phyloP scores from a whole-genome alignment of 2,888 invertebrate species.

The Cephus pygmeus region DNA sequence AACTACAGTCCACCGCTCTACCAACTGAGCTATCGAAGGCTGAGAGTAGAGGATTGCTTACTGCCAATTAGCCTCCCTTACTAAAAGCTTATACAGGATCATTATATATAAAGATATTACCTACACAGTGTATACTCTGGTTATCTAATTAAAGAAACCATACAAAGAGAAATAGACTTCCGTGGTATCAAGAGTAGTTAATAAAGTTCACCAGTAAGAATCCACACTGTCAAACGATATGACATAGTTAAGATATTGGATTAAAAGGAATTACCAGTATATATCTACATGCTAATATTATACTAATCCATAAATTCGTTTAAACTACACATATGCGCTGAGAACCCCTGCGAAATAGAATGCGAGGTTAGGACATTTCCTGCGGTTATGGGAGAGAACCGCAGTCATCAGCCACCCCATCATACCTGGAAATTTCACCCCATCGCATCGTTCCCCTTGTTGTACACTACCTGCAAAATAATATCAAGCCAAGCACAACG shows the following conservation, averaged over 20 bases:
- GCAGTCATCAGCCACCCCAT: not conserved
- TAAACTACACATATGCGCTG: not conserved
- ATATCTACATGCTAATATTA: not conserved
- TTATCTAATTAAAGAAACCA: not conserved
- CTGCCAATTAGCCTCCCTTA: not conserved
- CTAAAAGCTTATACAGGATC: not conserved
- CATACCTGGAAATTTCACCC: not conserved
- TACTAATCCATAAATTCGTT: not conserved
- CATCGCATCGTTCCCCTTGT: not conserved
- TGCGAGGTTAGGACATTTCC: not conserved
- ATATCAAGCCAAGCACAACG: not conserved
- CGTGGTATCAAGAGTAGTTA: not conserved
- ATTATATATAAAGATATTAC: not conserved
- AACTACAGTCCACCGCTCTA: constrained; percentile 67
- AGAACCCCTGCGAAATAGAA: constrained; percentile 1
- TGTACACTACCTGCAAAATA: not conserved
- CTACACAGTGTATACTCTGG: not conserved
- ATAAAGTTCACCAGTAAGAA: not conserved
- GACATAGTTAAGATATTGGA: not conserved
- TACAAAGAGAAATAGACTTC: not conserved
- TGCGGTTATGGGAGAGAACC: not conserved
- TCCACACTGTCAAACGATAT: not conserved
- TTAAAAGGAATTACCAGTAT: not conserved
- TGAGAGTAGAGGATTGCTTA: constrained; percentile 19
- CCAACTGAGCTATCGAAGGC: constrained; percentile 67